Conservation (phyloP, 1,140 invertebrate species). For the Eumaeus atala region DNA sequence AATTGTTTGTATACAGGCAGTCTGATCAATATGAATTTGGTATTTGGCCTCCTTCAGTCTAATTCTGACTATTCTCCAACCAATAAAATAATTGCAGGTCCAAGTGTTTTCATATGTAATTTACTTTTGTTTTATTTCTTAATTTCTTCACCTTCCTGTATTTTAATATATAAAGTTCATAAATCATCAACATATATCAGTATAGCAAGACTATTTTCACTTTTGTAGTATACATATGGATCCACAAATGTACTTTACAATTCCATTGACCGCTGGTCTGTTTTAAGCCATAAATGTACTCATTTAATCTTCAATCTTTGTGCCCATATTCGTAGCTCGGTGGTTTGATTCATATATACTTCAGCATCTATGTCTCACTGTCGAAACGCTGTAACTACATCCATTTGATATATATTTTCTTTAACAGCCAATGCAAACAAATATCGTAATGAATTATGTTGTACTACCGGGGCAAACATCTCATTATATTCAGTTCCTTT, state of each 20-base stretch:
- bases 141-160: conserved; percentile 22
- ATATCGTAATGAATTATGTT: conserved; percentile 21
- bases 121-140: conserved; percentile 27
- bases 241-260: conserved; percentile 28
- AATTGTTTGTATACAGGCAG: conserved; percentile 42
- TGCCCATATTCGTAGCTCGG: conserved; percentile 38
- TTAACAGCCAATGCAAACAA: conserved; percentile 11
- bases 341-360: conserved; percentile 32
- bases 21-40: conserved; percentile 41
- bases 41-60: conserved; percentile 21
- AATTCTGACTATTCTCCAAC: conserved; percentile 40
- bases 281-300: conserved; percentile 52
- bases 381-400: conserved; percentile 48
- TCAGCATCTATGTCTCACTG: conserved; percentile 14
- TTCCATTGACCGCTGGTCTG: conserved; percentile 41
- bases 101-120: conserved; percentile 31
- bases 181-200: conserved; percentile 41
- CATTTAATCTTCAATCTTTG: conserved; percentile 38
- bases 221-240: conserved; percentile 37
- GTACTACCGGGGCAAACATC: conserved; percentile 20
- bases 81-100: conserved; percentile 34
- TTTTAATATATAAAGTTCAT: conserved; percentile 30
- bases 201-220: conserved; percentile 26
- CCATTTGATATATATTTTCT: conserved; percentile 23
- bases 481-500: conserved; percentile 23